Conservation (phyloP, 2,888 invertebrate species). For the Plebejus anna region DNA sequence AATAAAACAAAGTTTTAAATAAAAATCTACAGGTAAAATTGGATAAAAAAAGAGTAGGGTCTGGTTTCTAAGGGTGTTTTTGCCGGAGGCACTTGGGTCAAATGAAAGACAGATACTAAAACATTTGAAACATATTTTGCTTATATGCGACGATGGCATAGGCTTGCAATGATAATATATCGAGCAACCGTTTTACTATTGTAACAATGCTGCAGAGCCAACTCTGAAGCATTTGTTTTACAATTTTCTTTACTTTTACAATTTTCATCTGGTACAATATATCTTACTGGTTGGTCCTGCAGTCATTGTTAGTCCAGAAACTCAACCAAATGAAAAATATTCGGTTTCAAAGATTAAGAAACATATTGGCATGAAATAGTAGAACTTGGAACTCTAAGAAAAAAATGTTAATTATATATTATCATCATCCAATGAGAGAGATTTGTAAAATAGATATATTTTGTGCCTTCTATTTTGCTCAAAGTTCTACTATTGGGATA, state of each 20-base stretch:
- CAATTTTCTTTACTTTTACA: neutral
- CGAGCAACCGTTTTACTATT: neutral
- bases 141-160: conserved; percentile 7
- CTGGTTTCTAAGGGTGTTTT: neutral
- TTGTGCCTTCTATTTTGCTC: conserved; percentile 27
- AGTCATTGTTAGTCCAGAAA: conserved; percentile 21
- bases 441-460: neutral
- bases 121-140: conserved; percentile 8
- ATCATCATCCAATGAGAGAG: too few relatives aligned
- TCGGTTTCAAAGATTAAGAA: neutral
- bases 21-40: neutral
- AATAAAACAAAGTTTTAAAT: neutral
- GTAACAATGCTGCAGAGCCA: conserved; percentile 21
- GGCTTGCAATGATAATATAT: neutral
- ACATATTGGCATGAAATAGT: conserved; percentile 23
- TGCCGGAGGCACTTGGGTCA: neutral
- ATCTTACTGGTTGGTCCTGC: conserved; percentile 17
- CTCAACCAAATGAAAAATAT: conserved; percentile 19
- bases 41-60: neutral
- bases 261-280: neutral
- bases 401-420: neutral
- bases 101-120: neutral
- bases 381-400: conserved; percentile 30
- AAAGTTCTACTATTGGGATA: conserved; percentile 43
- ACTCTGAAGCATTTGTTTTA: conserved; percentile 20